A percentile compares a stretch with the other conserved stretches of the same genome.
phyloP scores from a whole-genome alignment of 2,113 vertebrate genomes.

The Rhombomys opimus region DNA sequence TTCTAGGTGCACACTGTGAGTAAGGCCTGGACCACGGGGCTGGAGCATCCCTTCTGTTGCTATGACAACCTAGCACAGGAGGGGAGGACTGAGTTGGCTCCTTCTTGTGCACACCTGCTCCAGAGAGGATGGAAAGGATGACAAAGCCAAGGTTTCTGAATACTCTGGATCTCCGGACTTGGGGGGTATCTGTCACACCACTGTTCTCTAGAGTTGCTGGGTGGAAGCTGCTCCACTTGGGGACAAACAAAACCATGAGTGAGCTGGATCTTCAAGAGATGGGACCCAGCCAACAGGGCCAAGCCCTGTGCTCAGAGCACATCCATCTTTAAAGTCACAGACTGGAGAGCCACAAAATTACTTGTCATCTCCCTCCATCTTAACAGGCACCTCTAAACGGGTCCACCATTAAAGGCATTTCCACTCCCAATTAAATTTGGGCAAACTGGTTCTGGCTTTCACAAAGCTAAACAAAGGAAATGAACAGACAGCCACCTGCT shows the following conservation, averaged over 20 bases:
- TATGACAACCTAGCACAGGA: neutral
- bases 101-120: neutral
- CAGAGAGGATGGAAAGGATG: neutral
- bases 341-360: neutral
- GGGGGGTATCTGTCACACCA: rapidly evolving
- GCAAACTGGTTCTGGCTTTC: conserved; percentile 17
- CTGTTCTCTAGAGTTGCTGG: neutral
- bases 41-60: neutral
- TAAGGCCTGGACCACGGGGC: neutral
- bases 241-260: neutral
- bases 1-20: neutral
- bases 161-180: neutral
- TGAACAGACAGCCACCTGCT: neutral
- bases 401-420: neutral
- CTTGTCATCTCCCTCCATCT: neutral
- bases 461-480: neutral
- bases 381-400: neutral
- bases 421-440: neutral
- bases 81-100: neutral
- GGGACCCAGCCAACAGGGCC: neutral
- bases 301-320: neutral
- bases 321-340: neutral
- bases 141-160: neutral
- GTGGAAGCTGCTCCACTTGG: neutral
- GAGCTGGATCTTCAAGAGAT: neutral